Conservation (phyloP, 2,888 invertebrate genomes). For the Carcina quercana region DNA sequence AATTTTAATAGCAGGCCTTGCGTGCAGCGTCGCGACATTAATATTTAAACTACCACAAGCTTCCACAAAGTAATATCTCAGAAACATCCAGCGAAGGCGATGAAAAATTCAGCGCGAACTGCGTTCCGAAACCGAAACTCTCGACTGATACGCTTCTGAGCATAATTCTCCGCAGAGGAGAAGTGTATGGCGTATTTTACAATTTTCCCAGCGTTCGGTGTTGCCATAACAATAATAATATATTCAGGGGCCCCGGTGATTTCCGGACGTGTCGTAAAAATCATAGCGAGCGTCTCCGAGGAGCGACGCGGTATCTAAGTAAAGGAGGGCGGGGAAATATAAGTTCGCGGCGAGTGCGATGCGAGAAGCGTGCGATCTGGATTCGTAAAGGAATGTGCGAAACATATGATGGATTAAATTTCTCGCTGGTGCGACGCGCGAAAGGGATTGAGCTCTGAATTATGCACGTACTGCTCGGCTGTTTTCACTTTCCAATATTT, state of each 20-base stretch:
- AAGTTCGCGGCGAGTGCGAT: slow-evolving; percentile 30
- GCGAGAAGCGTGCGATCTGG: slow-evolving; percentile 18
- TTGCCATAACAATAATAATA: slow-evolving; percentile 70
- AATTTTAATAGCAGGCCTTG: too few relatives aligned
- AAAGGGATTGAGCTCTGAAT: slow-evolving; percentile 47
- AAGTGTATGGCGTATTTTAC: slow-evolving; percentile 57
- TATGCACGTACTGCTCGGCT: slow-evolving; percentile 38
- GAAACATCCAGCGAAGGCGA: slow-evolving; percentile 25
- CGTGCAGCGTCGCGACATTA: too few relatives aligned
- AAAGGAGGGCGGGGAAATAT: slow-evolving; percentile 8
- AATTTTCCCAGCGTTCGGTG: slow-evolving; percentile 59
- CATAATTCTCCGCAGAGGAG: slow-evolving; percentile 42
- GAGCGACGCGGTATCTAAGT: slow-evolving; percentile 32
- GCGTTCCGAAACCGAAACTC: slow-evolving; percentile 47
- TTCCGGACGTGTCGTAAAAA: slow-evolving; percentile 63
- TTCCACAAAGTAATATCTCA: neutral
- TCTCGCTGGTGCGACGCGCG: slow-evolving; percentile 55
- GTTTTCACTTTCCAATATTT: too few relatives aligned
- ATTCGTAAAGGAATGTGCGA: slow-evolving; percentile 25
- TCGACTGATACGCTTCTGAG: slow-evolving; percentile 48
- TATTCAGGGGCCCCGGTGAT: slow-evolving; percentile 66
- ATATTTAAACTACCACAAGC: too few relatives aligned
- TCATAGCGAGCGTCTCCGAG: slow-evolving; percentile 46
- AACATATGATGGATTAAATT: slow-evolving; percentile 64
- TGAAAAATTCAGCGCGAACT: slow-evolving; percentile 48